phyloP scores from a whole-genome alignment of 1,140 invertebrate species.

The Drosophila nebulosa region DNA sequence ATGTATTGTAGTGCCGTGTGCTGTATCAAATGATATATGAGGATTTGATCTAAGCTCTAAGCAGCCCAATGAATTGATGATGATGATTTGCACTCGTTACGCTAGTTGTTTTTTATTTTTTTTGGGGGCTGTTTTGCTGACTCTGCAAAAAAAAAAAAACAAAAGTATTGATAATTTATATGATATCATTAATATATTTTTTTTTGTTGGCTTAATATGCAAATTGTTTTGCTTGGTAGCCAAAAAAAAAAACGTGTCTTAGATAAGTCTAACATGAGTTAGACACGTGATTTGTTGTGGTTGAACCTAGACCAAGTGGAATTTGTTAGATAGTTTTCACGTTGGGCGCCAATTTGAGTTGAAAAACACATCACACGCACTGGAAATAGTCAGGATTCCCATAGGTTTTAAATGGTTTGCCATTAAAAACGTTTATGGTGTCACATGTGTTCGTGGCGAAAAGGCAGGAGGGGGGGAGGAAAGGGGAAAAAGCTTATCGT shows the following conservation, averaged over 20 bases:
- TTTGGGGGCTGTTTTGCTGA: conserved; percentile 20
- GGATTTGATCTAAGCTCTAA: conserved; percentile 17
- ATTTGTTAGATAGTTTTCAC: conserved; percentile 15
- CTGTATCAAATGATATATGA: conserved; percentile 28
- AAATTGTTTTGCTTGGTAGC: background rate
- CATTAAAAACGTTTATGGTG: conserved; percentile 47
- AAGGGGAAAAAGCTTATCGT: conserved; percentile 63
- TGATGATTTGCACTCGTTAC: conserved; percentile 27
- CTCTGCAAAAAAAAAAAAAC: conserved; percentile 14
- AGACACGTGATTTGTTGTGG: conserved; percentile 17
- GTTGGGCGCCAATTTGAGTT: background rate
- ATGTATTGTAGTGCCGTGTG: conserved; percentile 39
- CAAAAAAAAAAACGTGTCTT: conserved; percentile 51
- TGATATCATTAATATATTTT: conserved; percentile 15
- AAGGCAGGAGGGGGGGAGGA: background rate
- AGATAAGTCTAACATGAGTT: conserved; percentile 15
- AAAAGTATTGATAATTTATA: conserved; percentile 16
- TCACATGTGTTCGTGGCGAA: conserved; percentile 42
- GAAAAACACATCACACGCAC: conserved; percentile 12
- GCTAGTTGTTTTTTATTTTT: background rate
- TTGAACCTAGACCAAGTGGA: no score
- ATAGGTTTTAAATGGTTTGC: conserved; percentile 16
- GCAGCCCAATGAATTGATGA: conserved; percentile 12
- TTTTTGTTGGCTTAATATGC: background rate
- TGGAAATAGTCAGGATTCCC: background rate